Percentiles rank a stretch among this genome's conserved stretches.
These are phyloP conservation scores for Tiliacea citrago DNA, from an alignment of 2,888 invertebrate genomes.

Conservation along the genomic window DNA sequence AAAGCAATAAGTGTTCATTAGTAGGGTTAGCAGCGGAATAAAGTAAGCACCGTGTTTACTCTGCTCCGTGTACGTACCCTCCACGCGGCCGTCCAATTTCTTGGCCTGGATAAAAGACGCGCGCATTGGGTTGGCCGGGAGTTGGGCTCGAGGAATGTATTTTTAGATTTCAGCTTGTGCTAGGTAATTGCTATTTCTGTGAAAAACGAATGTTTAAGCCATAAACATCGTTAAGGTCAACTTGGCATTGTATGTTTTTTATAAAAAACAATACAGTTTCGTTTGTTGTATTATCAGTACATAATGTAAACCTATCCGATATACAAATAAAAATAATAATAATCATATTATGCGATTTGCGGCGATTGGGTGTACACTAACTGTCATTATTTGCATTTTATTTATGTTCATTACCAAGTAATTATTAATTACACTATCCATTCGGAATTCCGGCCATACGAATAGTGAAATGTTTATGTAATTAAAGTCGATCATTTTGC, in stretches of 20 bases:
- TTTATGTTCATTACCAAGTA: neutral
- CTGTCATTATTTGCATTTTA: neutral
- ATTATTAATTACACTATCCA: neutral
- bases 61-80: constrained; percentile 36
- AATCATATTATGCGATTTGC: neutral
- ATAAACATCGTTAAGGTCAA: neutral
- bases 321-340: neutral
- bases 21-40: constrained; percentile 50
- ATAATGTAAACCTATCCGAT: neutral
- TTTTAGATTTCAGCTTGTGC: neutral
- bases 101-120: constrained; percentile 47
- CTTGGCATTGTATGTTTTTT: neutral
- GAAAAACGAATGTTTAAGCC: neutral
- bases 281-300: neutral
- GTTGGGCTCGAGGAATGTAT: neutral
- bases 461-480: neutral
- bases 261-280: neutral
- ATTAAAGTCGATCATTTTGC: neutral
- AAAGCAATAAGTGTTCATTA: constrained; percentile 63
- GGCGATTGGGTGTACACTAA: neutral
- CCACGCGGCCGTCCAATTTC: constrained; percentile 56
- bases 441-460: neutral
- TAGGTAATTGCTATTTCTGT: neutral
- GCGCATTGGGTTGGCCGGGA: constrained; percentile 36
- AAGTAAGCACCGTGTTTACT: constrained; percentile 59